Conservation (phyloP, 2,888 invertebrate genomes). For the Acanthacorydalis orientalis region DNA sequence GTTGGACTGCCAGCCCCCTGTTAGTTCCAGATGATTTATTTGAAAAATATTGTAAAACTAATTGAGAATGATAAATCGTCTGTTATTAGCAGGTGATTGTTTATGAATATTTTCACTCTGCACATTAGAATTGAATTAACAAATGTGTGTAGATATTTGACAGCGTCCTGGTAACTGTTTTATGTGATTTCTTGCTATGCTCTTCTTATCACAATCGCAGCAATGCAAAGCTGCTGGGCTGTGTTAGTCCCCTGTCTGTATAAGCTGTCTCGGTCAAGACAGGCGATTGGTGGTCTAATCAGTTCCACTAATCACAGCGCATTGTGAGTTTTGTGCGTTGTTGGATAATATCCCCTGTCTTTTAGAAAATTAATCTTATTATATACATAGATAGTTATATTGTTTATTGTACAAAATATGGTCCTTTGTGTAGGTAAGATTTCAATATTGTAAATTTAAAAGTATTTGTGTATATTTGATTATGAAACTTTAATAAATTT, state of each 20-base stretch:
- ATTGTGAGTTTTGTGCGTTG: constrained; percentile 9
- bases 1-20: constrained; percentile 17
- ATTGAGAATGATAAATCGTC: neutral
- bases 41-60: neutral
- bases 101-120: neutral
- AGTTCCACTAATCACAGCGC: constrained; percentile 14
- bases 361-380: neutral
- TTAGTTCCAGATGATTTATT: constrained; percentile 8
- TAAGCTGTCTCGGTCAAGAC: constrained; percentile 11
- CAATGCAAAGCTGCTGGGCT: constrained; percentile 5
- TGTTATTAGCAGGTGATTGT: constrained; percentile 2
- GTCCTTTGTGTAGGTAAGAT: too few relatives aligned
- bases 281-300: constrained; percentile 21
- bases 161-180: neutral
- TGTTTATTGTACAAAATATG: too few relatives aligned
- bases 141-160: neutral
- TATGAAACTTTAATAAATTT: too few relatives aligned
- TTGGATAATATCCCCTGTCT: constrained; percentile 13
- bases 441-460: too few relatives aligned
- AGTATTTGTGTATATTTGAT: too few relatives aligned
- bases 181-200: neutral
- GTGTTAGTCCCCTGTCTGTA: constrained; percentile 5
- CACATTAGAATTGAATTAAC: neutral
- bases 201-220: constrained; percentile 4
- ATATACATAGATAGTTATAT: neutral